These are phyloP conservation scores for Musca vetustissima DNA, from an alignment of 1,140 invertebrate genomes.

Conservation along the genomic window DNA sequence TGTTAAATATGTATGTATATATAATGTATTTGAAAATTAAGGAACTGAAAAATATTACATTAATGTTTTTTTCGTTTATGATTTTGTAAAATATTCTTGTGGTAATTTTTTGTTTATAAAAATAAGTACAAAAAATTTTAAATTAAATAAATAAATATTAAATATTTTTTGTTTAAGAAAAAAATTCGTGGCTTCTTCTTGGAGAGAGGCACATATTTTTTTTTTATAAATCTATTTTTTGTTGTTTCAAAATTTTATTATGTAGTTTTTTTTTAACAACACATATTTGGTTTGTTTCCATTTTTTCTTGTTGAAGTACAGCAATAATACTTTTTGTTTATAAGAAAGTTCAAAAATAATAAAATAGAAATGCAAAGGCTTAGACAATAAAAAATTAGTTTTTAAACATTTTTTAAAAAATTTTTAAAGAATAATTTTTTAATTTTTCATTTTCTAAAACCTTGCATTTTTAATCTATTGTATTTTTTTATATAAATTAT, in stretches of 20 bases:
- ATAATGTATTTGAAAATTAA: constrained; percentile 10
- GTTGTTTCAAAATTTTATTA: neutral
- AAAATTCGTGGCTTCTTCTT: constrained; percentile 7
- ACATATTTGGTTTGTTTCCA: constrained; percentile 6
- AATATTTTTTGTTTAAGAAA: neutral
- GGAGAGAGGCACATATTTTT: neutral
- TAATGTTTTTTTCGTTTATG: too few relatives aligned
- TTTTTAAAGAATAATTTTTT: too few relatives aligned
- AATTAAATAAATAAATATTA: constrained; percentile 2
- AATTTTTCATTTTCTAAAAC: too few relatives aligned
- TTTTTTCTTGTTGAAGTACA: neutral
- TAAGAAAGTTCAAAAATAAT: constrained; percentile 5
- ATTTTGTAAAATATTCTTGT: neutral
- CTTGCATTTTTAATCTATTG: too few relatives aligned
- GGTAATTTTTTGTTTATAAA: neutral
- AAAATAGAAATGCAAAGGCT: too few relatives aligned
- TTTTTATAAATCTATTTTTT: neutral
- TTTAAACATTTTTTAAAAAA: too few relatives aligned
- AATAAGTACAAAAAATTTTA: neutral
- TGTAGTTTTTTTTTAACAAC: constrained; percentile 11
- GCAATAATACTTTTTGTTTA: constrained; percentile 15
- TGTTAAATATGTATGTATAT: neutral
- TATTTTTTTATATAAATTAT: too few relatives aligned
- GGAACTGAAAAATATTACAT: constrained; percentile 11
- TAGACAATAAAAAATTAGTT: too few relatives aligned